Conservation (phyloP, 2,888 invertebrate species). For the Heliconius erato region DNA sequence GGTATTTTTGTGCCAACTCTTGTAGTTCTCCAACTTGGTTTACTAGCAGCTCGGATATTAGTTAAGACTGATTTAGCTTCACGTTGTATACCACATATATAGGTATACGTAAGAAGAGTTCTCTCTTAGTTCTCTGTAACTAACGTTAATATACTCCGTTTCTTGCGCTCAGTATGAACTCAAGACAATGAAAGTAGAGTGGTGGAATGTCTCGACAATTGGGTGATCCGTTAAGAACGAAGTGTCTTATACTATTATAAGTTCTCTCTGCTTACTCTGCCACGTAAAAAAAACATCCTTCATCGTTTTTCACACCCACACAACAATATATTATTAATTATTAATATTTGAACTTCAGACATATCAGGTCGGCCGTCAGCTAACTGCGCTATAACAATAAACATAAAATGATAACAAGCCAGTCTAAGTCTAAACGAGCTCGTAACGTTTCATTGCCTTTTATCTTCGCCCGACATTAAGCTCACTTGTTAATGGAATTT, state of each 20-base stretch:
- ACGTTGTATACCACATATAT: no score
- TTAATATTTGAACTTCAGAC: slow-evolving; percentile 22
- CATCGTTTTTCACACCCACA: not conserved
- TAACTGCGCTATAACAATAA: slow-evolving; percentile 41
- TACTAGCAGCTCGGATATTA: not conserved
- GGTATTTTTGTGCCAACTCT: slow-evolving; percentile 30
- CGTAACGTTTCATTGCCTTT: slow-evolving; percentile 44
- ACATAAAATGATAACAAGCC: slow-evolving; percentile 46
- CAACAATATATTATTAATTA: not conserved
- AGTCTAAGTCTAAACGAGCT: slow-evolving; percentile 37
- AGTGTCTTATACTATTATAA: no score
- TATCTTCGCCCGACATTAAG: slow-evolving; percentile 43
- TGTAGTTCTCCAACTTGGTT: not conserved
- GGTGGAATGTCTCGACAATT: no score
- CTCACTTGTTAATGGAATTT: slow-evolving; percentile 40
- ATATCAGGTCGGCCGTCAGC: slow-evolving; percentile 30
- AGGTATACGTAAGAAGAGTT: no score
- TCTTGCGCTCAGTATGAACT: no score
- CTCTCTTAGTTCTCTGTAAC: no score
- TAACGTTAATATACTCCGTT: no score
- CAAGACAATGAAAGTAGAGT: no score
- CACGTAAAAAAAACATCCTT: not conserved
- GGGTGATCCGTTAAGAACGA: no score
- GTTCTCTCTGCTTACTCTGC: no score
- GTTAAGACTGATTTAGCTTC: not conserved